Conservation (phyloP, 2,113 vertebrate species). For the Henicopernis longicauda region DNA sequence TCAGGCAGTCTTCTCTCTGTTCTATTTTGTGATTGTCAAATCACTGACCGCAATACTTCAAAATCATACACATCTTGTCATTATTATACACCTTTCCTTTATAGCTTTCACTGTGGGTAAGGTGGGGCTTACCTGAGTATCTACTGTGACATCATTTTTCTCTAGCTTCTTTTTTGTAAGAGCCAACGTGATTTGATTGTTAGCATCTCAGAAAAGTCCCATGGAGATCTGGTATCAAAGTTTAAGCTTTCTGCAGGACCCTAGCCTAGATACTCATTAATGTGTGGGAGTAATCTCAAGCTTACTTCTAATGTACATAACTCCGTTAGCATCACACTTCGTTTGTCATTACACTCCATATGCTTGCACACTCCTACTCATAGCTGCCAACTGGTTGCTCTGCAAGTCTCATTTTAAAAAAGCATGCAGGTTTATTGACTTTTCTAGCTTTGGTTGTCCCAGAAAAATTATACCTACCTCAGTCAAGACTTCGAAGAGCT, state of each 20-base stretch:
- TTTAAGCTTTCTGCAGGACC: background rate
- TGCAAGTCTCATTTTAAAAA: background rate
- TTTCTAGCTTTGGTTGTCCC: background rate
- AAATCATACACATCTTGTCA: background rate
- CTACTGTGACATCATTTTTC: background rate
- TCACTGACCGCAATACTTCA: background rate
- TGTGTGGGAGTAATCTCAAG: background rate
- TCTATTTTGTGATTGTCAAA: background rate
- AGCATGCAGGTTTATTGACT: background rate
- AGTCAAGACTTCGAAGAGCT: background rate
- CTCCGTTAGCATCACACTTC: background rate
- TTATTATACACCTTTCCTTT: background rate
- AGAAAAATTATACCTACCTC: background rate
- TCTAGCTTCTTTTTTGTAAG: background rate
- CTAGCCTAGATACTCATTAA: background rate
- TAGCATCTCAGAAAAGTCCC: background rate
- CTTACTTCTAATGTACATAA: background rate
- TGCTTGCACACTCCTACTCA: constrained; percentile 47
- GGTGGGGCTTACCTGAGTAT: background rate
- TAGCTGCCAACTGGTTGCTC: constrained; percentile 32
- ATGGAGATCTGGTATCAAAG: background rate
- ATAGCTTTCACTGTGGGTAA: background rate
- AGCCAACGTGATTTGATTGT: background rate
- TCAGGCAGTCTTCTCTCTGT: background rate
- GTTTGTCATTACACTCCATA: constrained; percentile 33